These are phyloP conservation scores for Sebastes wilsoni DNA, from an alignment of 2,797 vertebrate species.

Conservation along the genomic window DNA sequence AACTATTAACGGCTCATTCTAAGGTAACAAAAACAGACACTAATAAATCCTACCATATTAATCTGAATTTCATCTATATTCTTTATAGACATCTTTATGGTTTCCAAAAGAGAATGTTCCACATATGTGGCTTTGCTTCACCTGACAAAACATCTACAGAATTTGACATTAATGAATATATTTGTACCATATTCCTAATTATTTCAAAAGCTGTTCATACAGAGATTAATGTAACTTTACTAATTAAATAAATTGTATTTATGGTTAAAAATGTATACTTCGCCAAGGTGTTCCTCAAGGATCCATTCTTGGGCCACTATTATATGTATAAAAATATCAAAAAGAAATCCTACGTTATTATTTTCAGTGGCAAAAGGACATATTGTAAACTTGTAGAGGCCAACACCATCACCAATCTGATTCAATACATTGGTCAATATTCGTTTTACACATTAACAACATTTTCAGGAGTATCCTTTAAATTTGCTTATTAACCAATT, in stretches of 20 bases:
- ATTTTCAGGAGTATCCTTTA: neutral
- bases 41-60: too few species aligned
- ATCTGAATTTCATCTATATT: neutral
- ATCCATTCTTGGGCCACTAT: neutral
- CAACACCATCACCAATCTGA: neutral
- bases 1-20: too few species aligned
- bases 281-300: neutral
- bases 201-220: neutral
- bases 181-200: neutral
- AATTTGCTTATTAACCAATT: neutral
- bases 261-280: neutral
- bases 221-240: rapidly evolving
- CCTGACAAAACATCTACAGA: neutral
- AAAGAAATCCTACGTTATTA: neutral
- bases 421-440: too few species aligned
- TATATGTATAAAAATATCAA: too few species aligned
- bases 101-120: too few species aligned
- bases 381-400: neutral
- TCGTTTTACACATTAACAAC: neutral
- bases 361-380: neutral
- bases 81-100: neutral
- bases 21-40: too few species aligned
- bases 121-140: too few species aligned
- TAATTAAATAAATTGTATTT: neutral
- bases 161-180: neutral